Conservation (phyloP, 1,140 invertebrate genomes). For the Asbolus verrucosus region DNA sequence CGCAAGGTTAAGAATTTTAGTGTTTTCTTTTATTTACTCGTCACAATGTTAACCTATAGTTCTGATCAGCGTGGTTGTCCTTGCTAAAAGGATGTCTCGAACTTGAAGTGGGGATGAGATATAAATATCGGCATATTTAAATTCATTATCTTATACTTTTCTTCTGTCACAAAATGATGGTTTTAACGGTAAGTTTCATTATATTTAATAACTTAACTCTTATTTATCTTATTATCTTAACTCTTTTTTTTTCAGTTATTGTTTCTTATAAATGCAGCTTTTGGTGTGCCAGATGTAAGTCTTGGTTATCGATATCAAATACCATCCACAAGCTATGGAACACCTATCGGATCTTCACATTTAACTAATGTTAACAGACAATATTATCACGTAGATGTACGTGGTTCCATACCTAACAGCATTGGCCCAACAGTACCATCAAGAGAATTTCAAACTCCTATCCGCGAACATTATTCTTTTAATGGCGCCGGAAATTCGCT, state of each 20-base stretch:
- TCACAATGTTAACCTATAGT: constrained; percentile 37
- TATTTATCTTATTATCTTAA: too few relatives aligned
- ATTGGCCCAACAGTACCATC: neutral
- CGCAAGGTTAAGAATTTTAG: constrained; percentile 40
- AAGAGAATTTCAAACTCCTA: neutral
- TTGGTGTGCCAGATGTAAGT: neutral
- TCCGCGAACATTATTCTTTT: neutral
- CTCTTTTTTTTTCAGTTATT: neutral
- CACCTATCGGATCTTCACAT: neutral
- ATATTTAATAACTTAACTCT: too few relatives aligned
- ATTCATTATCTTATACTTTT: neutral
- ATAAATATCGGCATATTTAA: constrained; percentile 44
- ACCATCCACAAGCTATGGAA: constrained; percentile 14
- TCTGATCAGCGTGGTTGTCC: constrained; percentile 4
- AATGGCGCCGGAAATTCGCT: neutral
- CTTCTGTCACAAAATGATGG: constrained; percentile 6
- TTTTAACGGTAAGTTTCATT: constrained; percentile 16
- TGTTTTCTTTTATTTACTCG: constrained; percentile 31
- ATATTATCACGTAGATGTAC: constrained; percentile 7
- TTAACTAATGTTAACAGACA: neutral
- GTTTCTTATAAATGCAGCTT: constrained; percentile 1
- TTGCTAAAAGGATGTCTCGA: constrained; percentile 43
- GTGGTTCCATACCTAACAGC: neutral
- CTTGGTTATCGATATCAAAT: constrained; percentile 10
- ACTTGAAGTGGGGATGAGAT: constrained; percentile 31